phyloP scores from a whole-genome alignment of 2,113 vertebrate genomes.

The Machaerirhynchus nigripectus region DNA sequence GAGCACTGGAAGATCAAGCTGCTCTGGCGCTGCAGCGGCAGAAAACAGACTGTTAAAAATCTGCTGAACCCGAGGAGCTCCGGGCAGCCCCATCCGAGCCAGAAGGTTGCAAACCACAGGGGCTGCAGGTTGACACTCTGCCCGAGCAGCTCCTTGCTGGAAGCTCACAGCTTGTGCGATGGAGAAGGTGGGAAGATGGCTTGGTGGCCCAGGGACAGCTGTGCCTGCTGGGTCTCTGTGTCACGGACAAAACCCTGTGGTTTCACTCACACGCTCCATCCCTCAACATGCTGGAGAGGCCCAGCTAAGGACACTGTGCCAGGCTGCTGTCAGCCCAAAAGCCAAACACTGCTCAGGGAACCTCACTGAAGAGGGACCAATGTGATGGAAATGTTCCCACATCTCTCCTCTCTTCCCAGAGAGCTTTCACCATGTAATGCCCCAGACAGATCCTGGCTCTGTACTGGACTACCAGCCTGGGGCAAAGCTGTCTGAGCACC shows the following conservation, averaged over 20 bases:
- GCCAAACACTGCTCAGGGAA: not conserved
- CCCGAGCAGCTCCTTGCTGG: not conserved
- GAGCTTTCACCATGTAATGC: accelerated
- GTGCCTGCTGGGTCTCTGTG: not conserved
- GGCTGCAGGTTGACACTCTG: not conserved
- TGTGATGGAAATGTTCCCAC: not conserved
- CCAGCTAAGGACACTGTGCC: not conserved
- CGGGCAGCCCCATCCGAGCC: not conserved
- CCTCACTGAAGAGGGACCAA: not conserved
- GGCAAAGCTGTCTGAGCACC: not conserved
- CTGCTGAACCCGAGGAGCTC: not conserved
- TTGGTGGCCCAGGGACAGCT: not conserved
- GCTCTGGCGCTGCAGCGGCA: not conserved
- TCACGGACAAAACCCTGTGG: not conserved
- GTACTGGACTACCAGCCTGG: too few relatives aligned
- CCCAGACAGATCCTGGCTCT: not conserved
- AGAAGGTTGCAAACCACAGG: not conserved
- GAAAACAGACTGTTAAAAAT: not conserved
- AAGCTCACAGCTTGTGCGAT: not conserved
- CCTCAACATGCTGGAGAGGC: not conserved
- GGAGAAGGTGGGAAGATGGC: not conserved
- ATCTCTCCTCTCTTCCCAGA: not conserved
- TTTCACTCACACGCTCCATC: not conserved
- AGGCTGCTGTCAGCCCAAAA: not conserved
- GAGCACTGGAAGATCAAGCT: not conserved